Conservation (phyloP, 2,888 invertebrate species). For the Conus canariensis region DNA sequence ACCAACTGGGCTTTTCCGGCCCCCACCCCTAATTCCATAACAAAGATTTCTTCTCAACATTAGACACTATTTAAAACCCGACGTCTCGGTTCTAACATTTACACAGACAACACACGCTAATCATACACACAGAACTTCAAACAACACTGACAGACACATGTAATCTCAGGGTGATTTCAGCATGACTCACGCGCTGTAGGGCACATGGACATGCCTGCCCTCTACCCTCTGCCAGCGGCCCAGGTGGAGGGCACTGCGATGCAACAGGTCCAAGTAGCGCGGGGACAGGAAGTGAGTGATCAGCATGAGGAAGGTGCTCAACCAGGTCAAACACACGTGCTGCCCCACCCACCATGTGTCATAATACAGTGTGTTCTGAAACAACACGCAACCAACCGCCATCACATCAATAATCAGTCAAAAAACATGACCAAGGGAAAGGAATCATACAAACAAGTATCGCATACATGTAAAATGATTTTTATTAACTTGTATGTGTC, state of each 20-base stretch:
- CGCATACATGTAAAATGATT: neutral
- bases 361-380: conserved; percentile 84
- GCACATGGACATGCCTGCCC: conserved; percentile 82
- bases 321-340: conserved; percentile 88
- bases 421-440: neutral
- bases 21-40: too few relatives aligned
- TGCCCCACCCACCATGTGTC: conserved; percentile 91
- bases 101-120: too few relatives aligned
- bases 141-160: too few relatives aligned
- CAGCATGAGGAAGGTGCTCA: conserved; percentile 90
- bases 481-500: too few relatives aligned
- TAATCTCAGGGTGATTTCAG: too few relatives aligned
- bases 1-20: too few relatives aligned
- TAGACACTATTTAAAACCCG: too few relatives aligned
- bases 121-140: too few relatives aligned
- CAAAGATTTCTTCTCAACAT: too few relatives aligned
- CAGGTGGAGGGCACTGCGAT: conserved; percentile 92
- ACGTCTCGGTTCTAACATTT: too few relatives aligned
- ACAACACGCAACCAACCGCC: conserved; percentile 13
- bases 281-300: conserved; percentile 85
- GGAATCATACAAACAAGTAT: neutral
- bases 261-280: conserved; percentile 91
- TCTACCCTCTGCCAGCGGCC: conserved; percentile 88
- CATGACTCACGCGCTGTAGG: conserved; percentile 78
- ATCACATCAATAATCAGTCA: neutral